Conservation (phyloP, 2,888 invertebrate genomes). For the Autographa gamma region DNA sequence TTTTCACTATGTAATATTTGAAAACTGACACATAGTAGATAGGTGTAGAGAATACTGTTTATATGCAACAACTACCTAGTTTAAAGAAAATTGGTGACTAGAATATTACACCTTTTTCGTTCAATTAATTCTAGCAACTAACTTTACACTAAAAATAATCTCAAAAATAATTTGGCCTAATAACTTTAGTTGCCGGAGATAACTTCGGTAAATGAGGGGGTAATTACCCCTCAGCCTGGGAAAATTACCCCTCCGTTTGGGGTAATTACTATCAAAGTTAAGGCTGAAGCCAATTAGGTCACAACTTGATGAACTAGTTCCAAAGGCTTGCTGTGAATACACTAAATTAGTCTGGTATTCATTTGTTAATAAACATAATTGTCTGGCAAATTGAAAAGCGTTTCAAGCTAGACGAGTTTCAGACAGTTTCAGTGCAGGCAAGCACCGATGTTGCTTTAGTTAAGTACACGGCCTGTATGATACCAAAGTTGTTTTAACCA, state of each 20-base stretch:
- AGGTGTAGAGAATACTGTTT: too few relatives aligned
- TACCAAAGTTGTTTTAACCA: background rate
- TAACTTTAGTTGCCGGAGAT: constrained; percentile 14
- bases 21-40: too few relatives aligned
- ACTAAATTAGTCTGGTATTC: constrained; percentile 1
- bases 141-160: constrained; percentile 12
- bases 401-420: background rate
- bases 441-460: background rate
- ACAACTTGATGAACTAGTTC: constrained; percentile 28
- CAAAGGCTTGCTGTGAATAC: constrained; percentile 18
- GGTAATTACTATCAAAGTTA: constrained; percentile 40
- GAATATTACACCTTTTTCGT: too few relatives aligned
- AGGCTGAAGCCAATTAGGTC: constrained; percentile 35
- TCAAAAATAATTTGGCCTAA: constrained; percentile 1
- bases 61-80: too few relatives aligned
- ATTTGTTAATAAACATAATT: constrained; percentile 2
- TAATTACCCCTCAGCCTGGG: constrained; percentile 28
- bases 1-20: background rate
- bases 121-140: background rate
- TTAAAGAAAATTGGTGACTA: too few relatives aligned
- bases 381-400: background rate
- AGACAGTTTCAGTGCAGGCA: background rate
- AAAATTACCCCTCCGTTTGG: constrained; percentile 9
- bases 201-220: constrained; percentile 34
- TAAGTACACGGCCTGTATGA: background rate